phyloP scores from a whole-genome alignment of 2,888 invertebrate species.

The Alcis repandata region DNA sequence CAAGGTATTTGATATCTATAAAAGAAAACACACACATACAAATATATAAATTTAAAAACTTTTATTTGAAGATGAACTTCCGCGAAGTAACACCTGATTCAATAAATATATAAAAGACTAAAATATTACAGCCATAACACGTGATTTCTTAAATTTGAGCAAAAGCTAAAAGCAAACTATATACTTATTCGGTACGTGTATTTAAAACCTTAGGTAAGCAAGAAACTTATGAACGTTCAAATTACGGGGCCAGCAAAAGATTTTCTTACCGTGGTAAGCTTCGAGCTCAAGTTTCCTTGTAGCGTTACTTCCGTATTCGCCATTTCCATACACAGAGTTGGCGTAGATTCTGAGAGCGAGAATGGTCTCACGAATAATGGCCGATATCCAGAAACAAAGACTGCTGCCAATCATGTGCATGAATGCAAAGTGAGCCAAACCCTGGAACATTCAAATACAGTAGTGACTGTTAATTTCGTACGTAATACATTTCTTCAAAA shows the following conservation, averaged over 20 bases:
- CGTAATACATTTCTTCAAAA: no score
- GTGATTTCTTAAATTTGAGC: no score
- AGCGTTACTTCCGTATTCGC: slow-evolving; percentile 42
- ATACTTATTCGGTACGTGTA: no score
- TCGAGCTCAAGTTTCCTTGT: slow-evolving; percentile 34
- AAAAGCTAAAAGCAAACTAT: no score
- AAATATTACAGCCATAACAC: no score
- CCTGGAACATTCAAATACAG: slow-evolving; percentile 60
- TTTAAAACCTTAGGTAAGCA: no score
- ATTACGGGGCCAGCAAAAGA: background rate
- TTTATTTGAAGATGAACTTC: no score
- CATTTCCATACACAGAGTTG: slow-evolving; percentile 63
- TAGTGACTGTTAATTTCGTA: background rate
- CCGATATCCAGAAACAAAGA: slow-evolving; percentile 93
- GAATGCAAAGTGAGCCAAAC: slow-evolving; percentile 89
- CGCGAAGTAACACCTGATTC: no score
- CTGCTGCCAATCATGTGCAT: slow-evolving; percentile 94
- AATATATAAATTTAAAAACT: no score
- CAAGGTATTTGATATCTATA: no score
- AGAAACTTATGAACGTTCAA: background rate
- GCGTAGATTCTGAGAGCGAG: slow-evolving; percentile 87
- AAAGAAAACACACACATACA: no score
- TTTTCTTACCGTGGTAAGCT: slow-evolving; percentile 24
- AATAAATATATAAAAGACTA: no score
- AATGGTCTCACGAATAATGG: slow-evolving; percentile 91